Evolutionary conservation across 2,888 invertebrate species (phyloP).

Genomic region (Heterodera filipjevi): DNA sequence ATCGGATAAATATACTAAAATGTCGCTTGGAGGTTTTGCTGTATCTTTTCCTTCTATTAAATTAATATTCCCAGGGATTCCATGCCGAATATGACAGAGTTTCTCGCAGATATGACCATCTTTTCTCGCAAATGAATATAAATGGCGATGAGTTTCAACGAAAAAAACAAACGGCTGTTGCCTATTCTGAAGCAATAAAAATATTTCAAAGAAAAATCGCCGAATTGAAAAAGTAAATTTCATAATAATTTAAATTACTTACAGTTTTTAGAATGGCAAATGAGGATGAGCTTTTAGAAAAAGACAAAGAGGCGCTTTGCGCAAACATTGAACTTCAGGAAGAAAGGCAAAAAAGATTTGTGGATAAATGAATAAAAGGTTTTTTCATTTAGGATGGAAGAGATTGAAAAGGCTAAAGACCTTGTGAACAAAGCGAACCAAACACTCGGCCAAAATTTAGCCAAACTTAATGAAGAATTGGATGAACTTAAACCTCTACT

Average conservation of each 20-base stretch:
- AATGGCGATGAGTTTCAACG: slow-evolving; percentile 28
- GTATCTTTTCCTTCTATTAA: not conserved
- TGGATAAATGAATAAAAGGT: too few relatives aligned
- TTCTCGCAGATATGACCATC: slow-evolving; percentile 41
- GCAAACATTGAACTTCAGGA: slow-evolving; percentile 32
- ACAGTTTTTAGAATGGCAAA: not conserved
- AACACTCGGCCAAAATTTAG: slow-evolving; percentile 30
- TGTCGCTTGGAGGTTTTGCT: slow-evolving; percentile 25
- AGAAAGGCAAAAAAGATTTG: slow-evolving; percentile 21
- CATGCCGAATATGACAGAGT: slow-evolving; percentile 47
- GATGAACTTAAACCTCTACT: slow-evolving; percentile 28
- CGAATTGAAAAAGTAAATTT: slow-evolving; percentile 28
- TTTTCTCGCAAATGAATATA: slow-evolving; percentile 28
- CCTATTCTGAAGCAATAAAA: slow-evolving; percentile 24
- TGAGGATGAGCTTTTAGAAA: slow-evolving; percentile 24
- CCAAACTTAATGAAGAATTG: slow-evolving; percentile 30
- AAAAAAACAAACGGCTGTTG: slow-evolving; percentile 29
- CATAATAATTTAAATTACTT: not conserved
- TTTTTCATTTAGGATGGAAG: slow-evolving; percentile 30
- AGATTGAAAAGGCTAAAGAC: slow-evolving; percentile 29
- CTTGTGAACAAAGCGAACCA: slow-evolving; percentile 29
- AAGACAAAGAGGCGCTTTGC: slow-evolving; percentile 16
- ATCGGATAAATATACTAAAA: slow-evolving; percentile 28
- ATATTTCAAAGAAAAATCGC: slow-evolving; percentile 25
- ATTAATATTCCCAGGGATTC: slow-evolving; percentile 34